Base-by-base conservation (phyloP, 37 sponge, comb jelly and placozoan genomes). In the Corticium candelabrum region DNA sequence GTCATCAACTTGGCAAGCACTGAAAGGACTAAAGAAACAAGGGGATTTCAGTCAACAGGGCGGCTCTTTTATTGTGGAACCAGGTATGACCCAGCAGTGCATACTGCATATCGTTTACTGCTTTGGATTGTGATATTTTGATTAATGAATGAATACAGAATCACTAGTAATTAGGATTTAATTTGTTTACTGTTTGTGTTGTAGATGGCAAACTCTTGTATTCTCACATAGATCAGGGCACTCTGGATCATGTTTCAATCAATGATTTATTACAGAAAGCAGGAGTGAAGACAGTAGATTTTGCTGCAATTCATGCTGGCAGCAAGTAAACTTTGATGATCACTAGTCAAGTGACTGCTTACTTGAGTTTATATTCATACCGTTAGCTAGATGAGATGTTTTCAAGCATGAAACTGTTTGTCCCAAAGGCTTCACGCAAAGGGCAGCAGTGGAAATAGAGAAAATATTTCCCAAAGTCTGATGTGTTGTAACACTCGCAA, bases 11-110 rank as follows among this genome's bases (percentile, higher is more conserved):
- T 82, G 68, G 68, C 75, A 39, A 38, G 32, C 69, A 11, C 43
- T 83, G 70, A 83, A 83, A 43, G 27, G 69, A 27, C 2, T 83
- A 4, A 31, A 67, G 68, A 4, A 37, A 32, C 84, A 83, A 70
- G 84, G 84, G 3, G 84, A 83, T 68, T 29, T 82, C 38, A 82
- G 35, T 37, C 84, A 83, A 33, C 84, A 83, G 39, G 84, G 84
- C 34, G 84, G 84, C 7, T 34, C 80, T 41, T 81, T 83, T 82
- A 62, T 83, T 4, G 36, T 83, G 15, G 84, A 41, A 32, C 67
- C 78, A 68, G 83, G 83, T 82, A 80, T 35, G 31, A 1, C 32
- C 2, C 2, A 3, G 36, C 30, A 1, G 4, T 72, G 1, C 3
- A n/a, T n/a, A n/a, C n/a, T n/a, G n/a, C n/a, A n/a, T n/a, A n/a